These are phyloP conservation scores for Thunnus albacares DNA, from an alignment of 2,797 vertebrate genomes.

Conservation along the genomic window DNA sequence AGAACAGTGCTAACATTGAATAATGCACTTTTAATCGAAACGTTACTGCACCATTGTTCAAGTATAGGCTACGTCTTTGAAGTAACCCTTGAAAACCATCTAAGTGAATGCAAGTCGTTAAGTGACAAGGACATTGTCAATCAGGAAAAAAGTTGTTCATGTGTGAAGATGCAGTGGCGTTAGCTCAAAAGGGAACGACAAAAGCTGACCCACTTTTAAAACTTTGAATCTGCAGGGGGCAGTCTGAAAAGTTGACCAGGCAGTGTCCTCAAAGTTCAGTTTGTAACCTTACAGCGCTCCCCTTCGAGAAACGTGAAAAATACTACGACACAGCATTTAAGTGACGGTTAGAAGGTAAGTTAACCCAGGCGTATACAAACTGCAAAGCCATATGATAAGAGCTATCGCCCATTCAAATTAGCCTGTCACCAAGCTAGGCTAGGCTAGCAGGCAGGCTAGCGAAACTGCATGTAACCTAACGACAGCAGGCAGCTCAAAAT, in stretches of 20 bases:
- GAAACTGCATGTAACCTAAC: conserved; percentile 56
- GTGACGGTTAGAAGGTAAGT: not conserved
- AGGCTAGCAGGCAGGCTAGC: conserved; percentile 74
- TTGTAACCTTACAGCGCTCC: not conserved
- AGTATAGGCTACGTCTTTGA: not conserved
- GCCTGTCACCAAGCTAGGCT: conserved; percentile 70
- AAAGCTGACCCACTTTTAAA: conserved; percentile 82
- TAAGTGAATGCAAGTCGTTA: conserved; percentile 16
- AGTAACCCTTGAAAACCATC: not conserved
- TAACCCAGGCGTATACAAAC: not conserved
- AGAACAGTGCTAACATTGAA: not conserved
- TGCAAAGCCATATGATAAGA: not conserved
- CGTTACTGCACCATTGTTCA: not conserved
- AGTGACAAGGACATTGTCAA: conserved; percentile 44
- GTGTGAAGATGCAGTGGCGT: conserved; percentile 64
- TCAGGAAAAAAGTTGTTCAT: conserved; percentile 58
- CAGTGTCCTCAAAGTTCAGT: conserved; percentile 36
- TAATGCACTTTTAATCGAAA: not conserved
- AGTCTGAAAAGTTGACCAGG: conserved; percentile 61
- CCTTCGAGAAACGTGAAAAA: not conserved
- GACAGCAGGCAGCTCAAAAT: conserved; percentile 65
- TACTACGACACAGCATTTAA: not conserved
- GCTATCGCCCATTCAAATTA: conserved; percentile 51
- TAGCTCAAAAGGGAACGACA: conserved; percentile 58
- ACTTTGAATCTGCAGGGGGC: conserved; percentile 74